Evolutionary conservation across 2,888 invertebrate genomes (phyloP).

Genomic region (Hydropsyche betteni): DNA sequence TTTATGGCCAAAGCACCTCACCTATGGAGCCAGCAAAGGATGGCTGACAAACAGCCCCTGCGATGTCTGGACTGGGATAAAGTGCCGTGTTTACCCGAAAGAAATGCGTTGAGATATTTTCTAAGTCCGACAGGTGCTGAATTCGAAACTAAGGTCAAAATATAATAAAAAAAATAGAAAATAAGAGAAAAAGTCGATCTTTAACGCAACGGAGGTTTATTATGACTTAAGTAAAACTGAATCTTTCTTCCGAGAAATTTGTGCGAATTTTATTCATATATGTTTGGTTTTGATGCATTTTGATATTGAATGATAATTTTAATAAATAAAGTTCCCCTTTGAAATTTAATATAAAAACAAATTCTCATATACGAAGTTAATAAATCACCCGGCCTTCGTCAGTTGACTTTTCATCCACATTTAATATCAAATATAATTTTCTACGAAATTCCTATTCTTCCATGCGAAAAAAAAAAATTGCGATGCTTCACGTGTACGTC

Average conservation of each 20-base stretch:
- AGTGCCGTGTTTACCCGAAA: neutral
- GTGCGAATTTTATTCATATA: no score
- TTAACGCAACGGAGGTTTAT: no score
- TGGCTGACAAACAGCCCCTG: neutral
- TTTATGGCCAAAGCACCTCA: neutral
- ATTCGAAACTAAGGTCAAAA: conserved; percentile 19
- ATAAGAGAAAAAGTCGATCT: no score
- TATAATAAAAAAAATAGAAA: neutral
- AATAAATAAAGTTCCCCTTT: no score
- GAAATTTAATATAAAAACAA: no score
- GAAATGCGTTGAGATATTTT: neutral
- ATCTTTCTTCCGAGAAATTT: no score
- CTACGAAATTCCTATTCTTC: neutral
- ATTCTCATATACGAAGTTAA: neutral
- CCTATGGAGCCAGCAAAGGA: no score
- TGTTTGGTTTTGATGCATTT: no score
- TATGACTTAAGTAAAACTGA: no score
- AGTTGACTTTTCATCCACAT: no score
- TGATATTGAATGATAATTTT: no score
- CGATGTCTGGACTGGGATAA: conserved; percentile 1
- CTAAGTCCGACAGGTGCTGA: neutral
- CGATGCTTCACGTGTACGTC: neutral
- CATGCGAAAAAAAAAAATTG: neutral
- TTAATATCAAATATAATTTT: conserved; percentile 8
- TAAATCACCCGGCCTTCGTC: neutral